Evolutionary conservation across 2,797 vertebrate species (phyloP).

Genomic region (Dryobates pubescens): DNA sequence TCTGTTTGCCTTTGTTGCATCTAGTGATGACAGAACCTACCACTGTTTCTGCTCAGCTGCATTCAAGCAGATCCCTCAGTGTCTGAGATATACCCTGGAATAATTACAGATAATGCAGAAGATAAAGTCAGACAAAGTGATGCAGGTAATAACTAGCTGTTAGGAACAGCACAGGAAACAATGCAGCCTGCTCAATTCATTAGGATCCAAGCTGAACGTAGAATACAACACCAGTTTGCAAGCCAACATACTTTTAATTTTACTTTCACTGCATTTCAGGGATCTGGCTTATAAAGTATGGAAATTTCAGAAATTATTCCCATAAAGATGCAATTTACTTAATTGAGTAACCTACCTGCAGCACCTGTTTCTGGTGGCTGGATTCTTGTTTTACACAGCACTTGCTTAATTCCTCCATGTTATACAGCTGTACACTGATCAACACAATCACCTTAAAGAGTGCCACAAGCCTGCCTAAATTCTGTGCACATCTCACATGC

Average conservation of each 20-base stretch:
- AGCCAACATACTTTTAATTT: conserved; percentile 25
- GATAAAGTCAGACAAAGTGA: background rate
- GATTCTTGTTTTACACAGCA: background rate
- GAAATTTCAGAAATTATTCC: background rate
- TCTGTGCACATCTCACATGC: background rate
- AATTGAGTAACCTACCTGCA: background rate
- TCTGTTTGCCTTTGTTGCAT: background rate
- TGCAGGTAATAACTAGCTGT: background rate
- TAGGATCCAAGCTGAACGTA: background rate
- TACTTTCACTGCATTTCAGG: background rate
- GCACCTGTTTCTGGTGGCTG: background rate
- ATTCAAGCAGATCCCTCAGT: background rate
- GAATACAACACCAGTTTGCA: background rate
- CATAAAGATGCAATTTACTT: background rate
- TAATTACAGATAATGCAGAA: background rate
- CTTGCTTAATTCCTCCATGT: background rate
- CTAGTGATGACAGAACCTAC: background rate
- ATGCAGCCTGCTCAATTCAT: background rate
- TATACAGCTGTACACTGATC: background rate
- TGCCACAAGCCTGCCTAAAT: background rate
- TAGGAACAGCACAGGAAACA: background rate
- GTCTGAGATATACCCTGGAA: background rate
- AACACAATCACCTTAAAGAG: background rate
- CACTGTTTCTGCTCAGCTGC: background rate
- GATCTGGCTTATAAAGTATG: background rate